phyloP scores from a whole-genome alignment of 2,888 invertebrate genomes.

The Acanthosepion lycidas region DNA sequence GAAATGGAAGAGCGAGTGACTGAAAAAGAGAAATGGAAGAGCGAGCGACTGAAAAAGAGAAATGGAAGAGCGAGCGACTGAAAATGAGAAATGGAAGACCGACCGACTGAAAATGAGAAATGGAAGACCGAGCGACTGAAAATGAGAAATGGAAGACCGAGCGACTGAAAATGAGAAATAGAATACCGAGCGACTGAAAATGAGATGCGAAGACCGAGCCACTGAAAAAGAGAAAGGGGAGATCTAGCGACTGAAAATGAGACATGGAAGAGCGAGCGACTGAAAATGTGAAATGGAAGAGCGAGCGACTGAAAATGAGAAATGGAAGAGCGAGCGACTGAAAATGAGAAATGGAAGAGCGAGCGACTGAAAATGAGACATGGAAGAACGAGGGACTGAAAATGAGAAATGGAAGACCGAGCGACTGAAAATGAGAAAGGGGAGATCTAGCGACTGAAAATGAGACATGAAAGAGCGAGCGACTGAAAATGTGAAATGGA shows the following conservation, averaged over 20 bases:
- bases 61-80: neutral
- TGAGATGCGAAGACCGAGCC: rapidly evolving
- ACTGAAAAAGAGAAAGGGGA: neutral
- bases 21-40: neutral
- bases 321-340: neutral
- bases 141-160: no score
- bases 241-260: neutral
- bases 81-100: neutral
- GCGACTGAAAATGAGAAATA: no score
- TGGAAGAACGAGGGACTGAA: neutral
- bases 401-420: neutral
- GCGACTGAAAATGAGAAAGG: neutral
- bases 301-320: neutral
- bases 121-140: no score
- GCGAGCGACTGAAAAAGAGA: neutral
- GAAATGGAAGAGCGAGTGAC: no score
- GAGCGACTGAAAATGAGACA: neutral
- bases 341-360: no score
- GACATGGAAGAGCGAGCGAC: neutral
- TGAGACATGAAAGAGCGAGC: no score
- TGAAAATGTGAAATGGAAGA: neutral
- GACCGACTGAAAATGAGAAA: neutral
- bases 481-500: no score
- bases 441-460: neutral
- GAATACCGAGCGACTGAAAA: neutral